Evolutionary conservation across 2,888 invertebrate genomes (phyloP).

Genomic region (Trichopoda pennipes): DNA sequence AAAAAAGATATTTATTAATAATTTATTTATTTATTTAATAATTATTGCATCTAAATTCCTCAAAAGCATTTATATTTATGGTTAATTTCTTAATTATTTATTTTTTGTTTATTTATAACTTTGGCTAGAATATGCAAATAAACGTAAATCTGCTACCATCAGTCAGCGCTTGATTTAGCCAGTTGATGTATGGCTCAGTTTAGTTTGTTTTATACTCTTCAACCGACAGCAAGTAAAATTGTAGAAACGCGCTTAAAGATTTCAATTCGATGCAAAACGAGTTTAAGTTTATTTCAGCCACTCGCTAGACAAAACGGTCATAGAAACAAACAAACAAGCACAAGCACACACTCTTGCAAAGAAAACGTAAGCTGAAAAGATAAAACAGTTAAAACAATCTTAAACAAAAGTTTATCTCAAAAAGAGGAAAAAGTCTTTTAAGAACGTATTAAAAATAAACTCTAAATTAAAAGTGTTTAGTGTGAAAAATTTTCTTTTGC

Average conservation of each 20-base stretch:
- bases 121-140: conserved; percentile 2
- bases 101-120: conserved; percentile 22
- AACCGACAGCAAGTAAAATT: conserved; percentile 57
- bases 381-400: conserved; percentile 55
- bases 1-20: too few relatives aligned
- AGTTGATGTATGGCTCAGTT: conserved; percentile 53
- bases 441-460: conserved; percentile 16
- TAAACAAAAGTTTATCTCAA: conserved; percentile 48
- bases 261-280: conserved; percentile 55
- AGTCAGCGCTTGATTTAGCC: conserved; percentile 45
- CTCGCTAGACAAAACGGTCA: conserved; percentile 22
- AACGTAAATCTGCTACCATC: conserved; percentile 37
- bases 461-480: conserved; percentile 9
- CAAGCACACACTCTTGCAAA: neutral
- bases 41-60: neutral
- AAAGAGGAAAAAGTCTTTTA: conserved; percentile 41
- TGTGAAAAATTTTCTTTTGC: neutral
- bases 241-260: conserved; percentile 52
- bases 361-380: conserved; percentile 49
- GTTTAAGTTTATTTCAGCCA: conserved; percentile 53
- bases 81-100: conserved; percentile 46
- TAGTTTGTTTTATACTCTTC: conserved; percentile 64
- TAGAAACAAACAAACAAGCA: neutral
- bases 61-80: conserved; percentile 25
- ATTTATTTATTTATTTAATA: neutral